A percentile compares a stretch with the other conserved stretches of the same genome.
phyloP scores from a whole-genome alignment of 2,888 invertebrate species.

The Drosophila yooni region DNA sequence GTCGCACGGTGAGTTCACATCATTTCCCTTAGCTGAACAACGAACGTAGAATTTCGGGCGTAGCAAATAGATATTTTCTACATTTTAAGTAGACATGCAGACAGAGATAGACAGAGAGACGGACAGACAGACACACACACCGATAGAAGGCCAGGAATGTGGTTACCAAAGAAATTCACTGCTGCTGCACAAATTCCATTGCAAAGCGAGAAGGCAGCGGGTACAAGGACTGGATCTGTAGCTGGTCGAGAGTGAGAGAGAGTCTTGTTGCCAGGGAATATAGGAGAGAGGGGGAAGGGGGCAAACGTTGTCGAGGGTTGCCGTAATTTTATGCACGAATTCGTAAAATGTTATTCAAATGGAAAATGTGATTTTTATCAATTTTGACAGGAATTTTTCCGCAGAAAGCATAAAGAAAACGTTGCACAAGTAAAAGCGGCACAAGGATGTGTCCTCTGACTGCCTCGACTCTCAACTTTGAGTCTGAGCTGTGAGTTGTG shows the following conservation, averaged over 20 bases:
- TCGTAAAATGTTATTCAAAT: slow-evolving; percentile 84
- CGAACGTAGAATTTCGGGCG: slow-evolving; percentile 57
- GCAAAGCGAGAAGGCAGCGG: slow-evolving; percentile 40
- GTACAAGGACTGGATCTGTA: slow-evolving; percentile 1
- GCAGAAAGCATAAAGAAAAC: slow-evolving; percentile 62
- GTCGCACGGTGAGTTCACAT: slow-evolving; percentile 35
- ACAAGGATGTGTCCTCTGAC: slow-evolving; percentile 51
- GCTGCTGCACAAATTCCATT: slow-evolving; percentile 68
- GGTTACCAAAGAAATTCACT: slow-evolving; percentile 67
- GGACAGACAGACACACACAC: background rate
- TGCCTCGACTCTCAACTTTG: slow-evolving; percentile 6
- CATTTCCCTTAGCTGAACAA: slow-evolving; percentile 41
- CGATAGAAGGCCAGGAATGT: slow-evolving; percentile 52
- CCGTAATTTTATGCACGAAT: slow-evolving; percentile 84
- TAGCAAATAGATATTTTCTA: slow-evolving; percentile 80
- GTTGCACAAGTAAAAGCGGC: slow-evolving; percentile 43
- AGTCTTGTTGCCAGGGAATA: background rate
- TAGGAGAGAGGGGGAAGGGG: slow-evolving; percentile 12
- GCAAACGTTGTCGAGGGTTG: slow-evolving; percentile 53
- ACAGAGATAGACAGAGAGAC: slow-evolving; percentile 12
- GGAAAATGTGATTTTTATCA: slow-evolving; percentile 85
- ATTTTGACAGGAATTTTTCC: slow-evolving; percentile 83
- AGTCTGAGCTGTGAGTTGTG: slow-evolving; percentile 10
- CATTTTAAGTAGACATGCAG: slow-evolving; percentile 72
- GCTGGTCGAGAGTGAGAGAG: slow-evolving; percentile 3